phyloP scores from a whole-genome alignment of 1,140 invertebrate genomes.

The Mactra quadrangularis region DNA sequence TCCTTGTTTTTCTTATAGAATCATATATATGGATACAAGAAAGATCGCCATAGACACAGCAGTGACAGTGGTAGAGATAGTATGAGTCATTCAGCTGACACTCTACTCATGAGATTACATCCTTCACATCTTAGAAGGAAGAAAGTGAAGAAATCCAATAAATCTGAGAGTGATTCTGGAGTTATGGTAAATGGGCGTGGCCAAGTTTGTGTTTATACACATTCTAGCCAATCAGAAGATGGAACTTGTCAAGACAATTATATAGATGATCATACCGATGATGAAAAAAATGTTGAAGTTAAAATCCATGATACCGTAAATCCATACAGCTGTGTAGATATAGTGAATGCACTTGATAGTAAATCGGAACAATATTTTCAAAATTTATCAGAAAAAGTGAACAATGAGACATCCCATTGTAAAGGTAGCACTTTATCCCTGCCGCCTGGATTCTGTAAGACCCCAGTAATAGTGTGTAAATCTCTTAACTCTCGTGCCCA shows the following conservation, averaged over 20 bases:
- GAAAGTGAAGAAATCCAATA: slow-evolving; percentile 38
- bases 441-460: slow-evolving; percentile 14
- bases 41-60: not conserved
- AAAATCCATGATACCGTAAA: slow-evolving; percentile 30
- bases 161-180: slow-evolving; percentile 56
- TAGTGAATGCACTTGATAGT: slow-evolving; percentile 38
- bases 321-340: slow-evolving; percentile 59
- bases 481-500: slow-evolving; percentile 41
- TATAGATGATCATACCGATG: not conserved
- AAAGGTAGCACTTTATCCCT: slow-evolving; percentile 56
- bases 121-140: slow-evolving; percentile 41
- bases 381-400: not conserved
- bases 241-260: not conserved
- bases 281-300: too few relatives aligned
- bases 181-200: slow-evolving; percentile 38
- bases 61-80: slow-evolving; percentile 57
- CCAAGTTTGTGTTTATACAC: slow-evolving; percentile 27
- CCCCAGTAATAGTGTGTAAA: slow-evolving; percentile 19
- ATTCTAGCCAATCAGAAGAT: slow-evolving; percentile 27
- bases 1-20: not conserved
- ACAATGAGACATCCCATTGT: slow-evolving; percentile 16
- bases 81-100: slow-evolving; percentile 53
- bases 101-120: slow-evolving; percentile 41
- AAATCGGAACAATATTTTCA: slow-evolving; percentile 21
- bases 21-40: slow-evolving; percentile 23